Conservation (phyloP, 1,140 invertebrate genomes). For the Lethocerus indicus region DNA sequence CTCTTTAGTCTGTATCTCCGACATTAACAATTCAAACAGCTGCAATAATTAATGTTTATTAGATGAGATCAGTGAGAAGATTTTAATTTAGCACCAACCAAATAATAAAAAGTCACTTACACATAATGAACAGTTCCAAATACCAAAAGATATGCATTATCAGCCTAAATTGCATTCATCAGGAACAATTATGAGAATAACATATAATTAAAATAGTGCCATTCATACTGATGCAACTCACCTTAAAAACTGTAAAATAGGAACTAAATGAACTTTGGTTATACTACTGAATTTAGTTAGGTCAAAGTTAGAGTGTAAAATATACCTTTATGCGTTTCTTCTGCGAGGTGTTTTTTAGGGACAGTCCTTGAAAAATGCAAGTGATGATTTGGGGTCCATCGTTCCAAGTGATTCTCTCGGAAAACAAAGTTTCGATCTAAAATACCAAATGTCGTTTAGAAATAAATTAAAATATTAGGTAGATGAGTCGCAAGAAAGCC, state of each 20-base stretch:
- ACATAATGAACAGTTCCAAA: background rate
- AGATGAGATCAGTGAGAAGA: background rate
- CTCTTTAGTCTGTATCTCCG: constrained; percentile 13
- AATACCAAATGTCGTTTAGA: too few relatives aligned
- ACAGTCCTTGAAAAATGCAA: constrained; percentile 15
- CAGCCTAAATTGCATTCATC: background rate
- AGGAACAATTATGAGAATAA: background rate
- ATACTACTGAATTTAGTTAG: too few relatives aligned
- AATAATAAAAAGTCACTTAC: background rate
- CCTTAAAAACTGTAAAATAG: too few relatives aligned
- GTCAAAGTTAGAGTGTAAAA: too few relatives aligned
- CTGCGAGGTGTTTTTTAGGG: constrained; percentile 12
- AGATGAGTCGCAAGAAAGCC: too few relatives aligned
- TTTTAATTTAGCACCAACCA: background rate
- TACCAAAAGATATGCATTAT: background rate
- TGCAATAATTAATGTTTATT: constrained; percentile 6
- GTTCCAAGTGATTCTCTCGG: constrained; percentile 13
- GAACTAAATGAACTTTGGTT: too few relatives aligned
- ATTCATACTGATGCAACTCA: background rate
- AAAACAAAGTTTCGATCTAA: constrained; percentile 18
- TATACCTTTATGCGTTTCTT: constrained; percentile 18
- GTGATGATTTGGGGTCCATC: constrained; percentile 16
- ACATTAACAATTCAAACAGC: constrained; percentile 15
- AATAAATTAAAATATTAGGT: too few relatives aligned
- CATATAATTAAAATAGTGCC: background rate